A percentile compares a stretch with the other conserved stretches of the same genome.
Evolutionary conservation across 2,888 invertebrate genomes (phyloP).

Genomic region (Acronicta aceris): DNA sequence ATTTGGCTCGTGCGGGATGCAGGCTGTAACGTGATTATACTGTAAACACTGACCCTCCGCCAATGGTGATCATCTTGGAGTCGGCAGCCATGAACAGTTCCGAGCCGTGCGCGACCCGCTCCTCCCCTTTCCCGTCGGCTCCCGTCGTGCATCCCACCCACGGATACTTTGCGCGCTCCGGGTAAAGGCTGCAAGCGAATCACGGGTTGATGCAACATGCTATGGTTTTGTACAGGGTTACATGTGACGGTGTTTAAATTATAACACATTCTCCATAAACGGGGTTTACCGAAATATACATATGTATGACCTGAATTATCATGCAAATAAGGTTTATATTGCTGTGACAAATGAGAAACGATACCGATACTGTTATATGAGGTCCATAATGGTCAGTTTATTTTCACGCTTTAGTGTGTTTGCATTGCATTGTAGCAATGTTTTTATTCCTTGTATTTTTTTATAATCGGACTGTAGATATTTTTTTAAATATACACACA

Average conservation of each 20-base stretch:
- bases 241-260: conserved; percentile 8
- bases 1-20: conserved; percentile 95
- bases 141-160: conserved; percentile 94
- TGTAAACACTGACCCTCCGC: conserved; percentile 94
- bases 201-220: conserved; percentile 56
- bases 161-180: conserved; percentile 96
- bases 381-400: too few relatives aligned
- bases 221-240: conserved; percentile 41
- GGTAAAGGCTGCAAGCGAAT: conserved; percentile 90
- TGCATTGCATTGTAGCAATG: too few relatives aligned
- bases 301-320: neutral
- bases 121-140: conserved; percentile 84
- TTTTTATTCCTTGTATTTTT: too few relatives aligned
- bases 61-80: conserved; percentile 97
- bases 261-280: neutral
- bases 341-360: neutral
- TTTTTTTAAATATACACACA: too few relatives aligned
- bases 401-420: too few relatives aligned
- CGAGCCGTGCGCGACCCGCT: conserved; percentile 93
- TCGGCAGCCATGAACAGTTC: conserved; percentile 99
- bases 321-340: neutral
- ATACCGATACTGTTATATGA: too few relatives aligned
- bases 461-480: too few relatives aligned
- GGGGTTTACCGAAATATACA: neutral
- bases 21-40: conserved; percentile 79